These are phyloP conservation scores for Cephonodes hylas DNA, from an alignment of 2,888 invertebrate genomes.

Conservation along the genomic window DNA sequence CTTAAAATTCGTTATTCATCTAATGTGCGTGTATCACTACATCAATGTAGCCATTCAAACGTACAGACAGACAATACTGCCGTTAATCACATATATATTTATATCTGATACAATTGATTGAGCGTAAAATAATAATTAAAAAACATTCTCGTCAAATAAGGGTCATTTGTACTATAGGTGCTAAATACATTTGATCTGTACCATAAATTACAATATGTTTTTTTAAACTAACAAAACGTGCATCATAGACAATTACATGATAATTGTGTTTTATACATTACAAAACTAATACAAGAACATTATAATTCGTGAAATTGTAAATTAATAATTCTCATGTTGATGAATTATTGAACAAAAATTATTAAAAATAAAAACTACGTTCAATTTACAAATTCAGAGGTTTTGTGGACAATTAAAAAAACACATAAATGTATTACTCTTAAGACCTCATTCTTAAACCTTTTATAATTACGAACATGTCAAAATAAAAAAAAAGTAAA, in stretches of 20 bases:
- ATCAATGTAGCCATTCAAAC: constrained; percentile 6
- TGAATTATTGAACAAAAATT: neutral
- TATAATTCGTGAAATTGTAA: neutral
- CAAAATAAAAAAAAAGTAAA: neutral
- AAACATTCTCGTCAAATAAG: constrained; percentile 3
- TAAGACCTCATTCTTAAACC: too few relatives aligned
- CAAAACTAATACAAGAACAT: neutral
- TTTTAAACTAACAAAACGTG: constrained; percentile 1
- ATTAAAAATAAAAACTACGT: neutral
- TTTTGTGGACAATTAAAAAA: too few relatives aligned
- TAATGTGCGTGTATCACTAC: constrained; percentile 9
- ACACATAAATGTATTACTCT: neutral
- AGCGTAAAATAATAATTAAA: neutral
- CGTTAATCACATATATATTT: constrained; percentile 1
- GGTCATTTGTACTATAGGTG: constrained; percentile 5
- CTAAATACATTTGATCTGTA: constrained; percentile 6
- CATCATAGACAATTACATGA: neutral
- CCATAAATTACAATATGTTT: neutral
- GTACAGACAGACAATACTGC: constrained; percentile 4
- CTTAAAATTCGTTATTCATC: constrained; percentile 3
- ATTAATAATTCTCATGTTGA: neutral
- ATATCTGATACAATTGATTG: constrained; percentile 1
- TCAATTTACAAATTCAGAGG: neutral
- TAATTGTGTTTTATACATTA: neutral
- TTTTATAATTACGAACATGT: neutral